Percentiles rank a stretch among this genome's conserved stretches.
Conservation (phyloP, 2,888 invertebrate species). For the Acronicta leporina region DNA sequence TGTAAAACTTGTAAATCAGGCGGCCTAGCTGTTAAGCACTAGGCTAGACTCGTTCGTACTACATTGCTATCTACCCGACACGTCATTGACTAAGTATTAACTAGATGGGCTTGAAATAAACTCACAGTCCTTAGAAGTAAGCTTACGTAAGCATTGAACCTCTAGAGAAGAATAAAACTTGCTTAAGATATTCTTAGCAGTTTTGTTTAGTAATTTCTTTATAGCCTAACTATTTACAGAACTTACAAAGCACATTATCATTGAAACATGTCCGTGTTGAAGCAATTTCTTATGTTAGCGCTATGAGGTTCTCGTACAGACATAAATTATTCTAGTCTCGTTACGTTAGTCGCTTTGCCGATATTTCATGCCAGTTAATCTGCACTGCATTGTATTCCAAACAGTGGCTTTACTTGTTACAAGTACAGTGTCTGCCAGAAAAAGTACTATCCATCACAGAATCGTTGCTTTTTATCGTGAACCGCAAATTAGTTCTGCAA, state of each 20-base stretch:
- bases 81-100: conserved; percentile 15
- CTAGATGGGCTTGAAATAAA: conserved; percentile 6
- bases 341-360: conserved; percentile 52
- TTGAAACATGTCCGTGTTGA: conserved; percentile 45
- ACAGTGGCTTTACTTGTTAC: conserved; percentile 59
- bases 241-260: conserved; percentile 24
- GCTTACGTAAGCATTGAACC: not conserved
- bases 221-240: conserved; percentile 8
- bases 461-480: conserved; percentile 27
- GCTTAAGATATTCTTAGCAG: not conserved
- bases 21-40: conserved; percentile 15
- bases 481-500: conserved; percentile 28
- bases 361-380: conserved; percentile 68
- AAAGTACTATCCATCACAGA: conserved; percentile 41
- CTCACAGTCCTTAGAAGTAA: conserved; percentile 6
- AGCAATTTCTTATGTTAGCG: conserved; percentile 44
- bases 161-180: conserved; percentile 1
- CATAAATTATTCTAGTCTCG: conserved; percentile 51
- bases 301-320: conserved; percentile 28
- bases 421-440: conserved; percentile 35
- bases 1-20: conserved; percentile 29
- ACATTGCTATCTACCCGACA: conserved; percentile 10
- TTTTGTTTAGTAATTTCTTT: not conserved
- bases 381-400: conserved; percentile 59
- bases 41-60: conserved; percentile 6